Percentiles rank a stretch among this genome's conserved stretches.
These are phyloP conservation scores for Musca domestica DNA, from an alignment of 1,140 invertebrate genomes.

Conservation along the genomic window DNA sequence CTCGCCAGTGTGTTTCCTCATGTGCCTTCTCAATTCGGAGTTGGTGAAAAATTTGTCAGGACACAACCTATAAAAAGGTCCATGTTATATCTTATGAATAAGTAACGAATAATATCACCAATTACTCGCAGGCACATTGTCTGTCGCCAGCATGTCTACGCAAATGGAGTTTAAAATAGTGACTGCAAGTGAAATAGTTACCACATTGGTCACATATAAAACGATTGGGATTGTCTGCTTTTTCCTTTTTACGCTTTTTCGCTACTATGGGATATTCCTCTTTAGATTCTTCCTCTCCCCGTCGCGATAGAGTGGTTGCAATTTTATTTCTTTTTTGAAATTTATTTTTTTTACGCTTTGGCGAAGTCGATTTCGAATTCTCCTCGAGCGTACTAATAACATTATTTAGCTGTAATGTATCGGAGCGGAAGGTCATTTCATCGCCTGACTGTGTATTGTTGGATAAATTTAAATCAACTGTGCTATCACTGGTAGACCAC, in stretches of 20 bases:
- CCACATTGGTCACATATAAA: constrained; percentile 29
- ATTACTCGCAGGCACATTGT: constrained; percentile 25
- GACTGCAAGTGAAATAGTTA: constrained; percentile 23
- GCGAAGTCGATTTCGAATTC: background rate
- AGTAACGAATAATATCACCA: background rate
- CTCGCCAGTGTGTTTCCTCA: constrained; percentile 27
- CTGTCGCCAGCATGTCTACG: constrained; percentile 26
- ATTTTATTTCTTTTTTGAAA: background rate
- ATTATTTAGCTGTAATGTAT: background rate
- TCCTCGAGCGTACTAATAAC: background rate
- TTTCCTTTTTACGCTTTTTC: background rate
- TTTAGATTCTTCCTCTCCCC: background rate
- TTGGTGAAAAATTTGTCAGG: constrained; percentile 42
- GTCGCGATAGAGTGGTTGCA: background rate
- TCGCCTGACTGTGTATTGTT: too few species aligned
- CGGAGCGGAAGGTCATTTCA: too few species aligned
- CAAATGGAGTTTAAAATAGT: constrained; percentile 26
- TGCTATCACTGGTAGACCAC: background rate
- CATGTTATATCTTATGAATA: background rate
- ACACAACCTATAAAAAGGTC: constrained; percentile 35
- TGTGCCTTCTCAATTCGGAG: constrained; percentile 41
- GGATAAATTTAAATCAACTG: background rate
- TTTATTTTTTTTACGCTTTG: background rate
- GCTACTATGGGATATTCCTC: background rate
- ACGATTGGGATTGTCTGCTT: background rate